Evolutionary conservation across 2,113 vertebrate species (phyloP), one percentile per base, ranked within the genome.

Genomic region (Acinonyx jubatus): DNA sequence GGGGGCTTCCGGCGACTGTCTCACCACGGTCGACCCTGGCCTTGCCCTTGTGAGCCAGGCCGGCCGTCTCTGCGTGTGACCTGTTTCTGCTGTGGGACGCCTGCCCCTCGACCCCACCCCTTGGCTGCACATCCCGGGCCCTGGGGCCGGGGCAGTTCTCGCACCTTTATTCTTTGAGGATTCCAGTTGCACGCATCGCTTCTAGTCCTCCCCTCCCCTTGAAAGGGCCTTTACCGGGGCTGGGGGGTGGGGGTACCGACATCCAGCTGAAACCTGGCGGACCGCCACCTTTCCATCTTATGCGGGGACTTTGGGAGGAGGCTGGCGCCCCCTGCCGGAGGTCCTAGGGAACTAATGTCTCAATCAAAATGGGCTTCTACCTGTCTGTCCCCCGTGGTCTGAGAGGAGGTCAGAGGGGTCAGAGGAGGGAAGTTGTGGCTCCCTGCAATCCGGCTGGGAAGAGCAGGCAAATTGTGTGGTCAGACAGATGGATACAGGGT

Each of bases 251-350:
- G 63, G 57, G 57, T 61, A 23, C 7, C 2, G 31, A 31, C 5
- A 4, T 45, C 38, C 10, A 3, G 12, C 68, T 65, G 83, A 92
- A 74, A 61, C 55, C 52, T 5, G 66, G 48, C 38, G n/a, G 18
- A 48, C 63, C 1, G 31, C 73, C 71, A 1, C 73, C 21, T 86
- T 82, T 63, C 65, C 4, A 0, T n/a, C 63, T 55, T 61, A 2
- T 2, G 3, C 92, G 3, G 2, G 68, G 55, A 84, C 65, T 96
- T 96, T 8, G 29, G 88, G 94, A 38, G 84, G 89, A 78, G 76
- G 66, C 33, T 97, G 10, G 95, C 87, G 94, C 92, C 97, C 89
- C 94, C 98, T 97, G 93, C 90, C 41, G 95, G 96, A 81, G 86
- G 33, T 27, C 68, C 45, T 19, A 1, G 66, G 91, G 89, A 98